Evolutionary conservation across 2,888 invertebrate species (phyloP).

Genomic region (Hermaeophaga mercurialis): DNA sequence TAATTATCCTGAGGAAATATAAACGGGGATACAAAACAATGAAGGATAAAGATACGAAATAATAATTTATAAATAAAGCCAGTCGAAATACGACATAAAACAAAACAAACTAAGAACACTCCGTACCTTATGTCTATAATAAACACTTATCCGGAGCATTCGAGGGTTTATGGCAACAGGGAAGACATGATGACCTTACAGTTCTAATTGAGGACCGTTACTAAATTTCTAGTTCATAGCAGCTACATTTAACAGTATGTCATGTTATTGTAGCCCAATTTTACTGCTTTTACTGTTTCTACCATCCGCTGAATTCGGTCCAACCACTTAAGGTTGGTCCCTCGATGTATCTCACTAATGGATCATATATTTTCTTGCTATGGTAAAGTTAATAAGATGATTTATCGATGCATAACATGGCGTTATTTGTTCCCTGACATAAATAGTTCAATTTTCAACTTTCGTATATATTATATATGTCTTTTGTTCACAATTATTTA

Average conservation of each 20-base stretch:
- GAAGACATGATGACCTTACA: conserved; percentile 48
- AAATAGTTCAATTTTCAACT: neutral
- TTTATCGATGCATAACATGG: conserved; percentile 22
- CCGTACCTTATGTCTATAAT: conserved; percentile 49
- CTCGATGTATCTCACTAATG: conserved; percentile 32
- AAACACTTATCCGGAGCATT: conserved; percentile 48
- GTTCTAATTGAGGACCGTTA: conserved; percentile 57
- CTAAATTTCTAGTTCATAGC: conserved; percentile 57
- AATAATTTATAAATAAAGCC: conserved; percentile 31
- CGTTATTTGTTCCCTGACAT: conserved; percentile 16
- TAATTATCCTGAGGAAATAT: conserved; percentile 15
- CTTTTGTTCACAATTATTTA: too few species aligned
- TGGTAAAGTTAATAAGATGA: conserved; percentile 29
- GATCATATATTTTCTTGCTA: conserved; percentile 30
- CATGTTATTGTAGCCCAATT: conserved; percentile 49
- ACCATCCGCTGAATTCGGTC: conserved; percentile 31
- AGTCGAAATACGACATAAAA: conserved; percentile 26
- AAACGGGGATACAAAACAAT: conserved; percentile 16
- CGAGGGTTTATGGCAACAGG: conserved; percentile 47
- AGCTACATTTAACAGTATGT: conserved; percentile 55
- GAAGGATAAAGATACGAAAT: conserved; percentile 21
- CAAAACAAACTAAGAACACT: conserved; percentile 51
- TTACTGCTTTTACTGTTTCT: conserved; percentile 46
- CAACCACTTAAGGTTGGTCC: conserved; percentile 30
- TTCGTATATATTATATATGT: too few species aligned